Evolutionary conservation across 2,113 vertebrate species (phyloP).

Genomic region (Malurus melanocephalus): DNA sequence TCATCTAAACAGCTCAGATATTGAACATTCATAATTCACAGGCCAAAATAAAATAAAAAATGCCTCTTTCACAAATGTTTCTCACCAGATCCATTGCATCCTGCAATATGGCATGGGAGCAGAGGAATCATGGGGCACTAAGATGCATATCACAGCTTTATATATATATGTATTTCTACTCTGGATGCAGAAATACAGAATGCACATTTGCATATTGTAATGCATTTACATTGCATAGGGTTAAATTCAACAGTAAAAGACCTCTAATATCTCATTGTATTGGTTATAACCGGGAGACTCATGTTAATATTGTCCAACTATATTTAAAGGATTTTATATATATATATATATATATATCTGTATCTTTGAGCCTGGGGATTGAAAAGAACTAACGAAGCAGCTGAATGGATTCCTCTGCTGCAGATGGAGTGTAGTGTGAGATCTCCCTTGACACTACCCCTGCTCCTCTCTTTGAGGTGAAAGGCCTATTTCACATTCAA

Average conservation of each 20-base stretch:
- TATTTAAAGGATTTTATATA: no score
- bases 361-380: neutral
- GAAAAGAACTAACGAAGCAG: neutral
- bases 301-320: neutral
- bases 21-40: neutral
- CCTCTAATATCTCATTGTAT: neutral
- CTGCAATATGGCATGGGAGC: neutral
- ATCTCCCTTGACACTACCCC: neutral
- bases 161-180: neutral
- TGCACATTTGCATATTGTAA: neutral
- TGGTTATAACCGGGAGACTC: neutral
- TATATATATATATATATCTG: no score
- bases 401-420: neutral
- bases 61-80: neutral
- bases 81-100: neutral
- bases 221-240: neutral
- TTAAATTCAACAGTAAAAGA: neutral
- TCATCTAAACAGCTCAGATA: constrained; percentile 12
- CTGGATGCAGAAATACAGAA: neutral
- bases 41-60: neutral
- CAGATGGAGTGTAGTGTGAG: neutral
- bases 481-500: neutral
- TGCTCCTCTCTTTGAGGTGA: neutral
- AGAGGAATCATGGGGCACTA: neutral
- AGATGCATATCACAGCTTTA: neutral